A percentile compares a stretch with the other conserved stretches of the same genome.
Evolutionary conservation across 2,113 vertebrate genomes (phyloP).

Genomic region (Clarias gariepinus): DNA sequence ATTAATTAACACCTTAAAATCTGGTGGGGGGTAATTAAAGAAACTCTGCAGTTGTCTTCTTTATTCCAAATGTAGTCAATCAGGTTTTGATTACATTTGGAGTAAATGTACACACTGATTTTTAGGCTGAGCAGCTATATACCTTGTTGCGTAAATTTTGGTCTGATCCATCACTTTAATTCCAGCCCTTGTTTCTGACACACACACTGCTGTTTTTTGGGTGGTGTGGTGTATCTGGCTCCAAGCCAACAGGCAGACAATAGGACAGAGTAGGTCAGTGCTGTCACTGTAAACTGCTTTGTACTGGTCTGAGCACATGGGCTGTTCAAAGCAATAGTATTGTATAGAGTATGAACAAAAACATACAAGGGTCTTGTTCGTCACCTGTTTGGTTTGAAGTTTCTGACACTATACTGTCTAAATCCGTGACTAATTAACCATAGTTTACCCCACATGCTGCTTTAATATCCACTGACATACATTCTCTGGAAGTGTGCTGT

Average conservation of each 20-base stretch:
- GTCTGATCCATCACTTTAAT: background rate
- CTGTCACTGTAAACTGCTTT: conserved; percentile 1
- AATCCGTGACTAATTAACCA: background rate
- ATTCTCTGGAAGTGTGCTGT: background rate
- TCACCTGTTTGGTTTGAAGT: background rate
- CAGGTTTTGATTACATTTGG: background rate
- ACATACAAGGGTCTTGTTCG: background rate
- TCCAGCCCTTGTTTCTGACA: background rate
- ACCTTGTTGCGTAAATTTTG: background rate
- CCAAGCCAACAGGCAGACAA: conserved; percentile 5
- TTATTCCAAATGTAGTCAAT: background rate
- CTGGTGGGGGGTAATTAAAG: background rate
- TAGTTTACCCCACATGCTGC: background rate
- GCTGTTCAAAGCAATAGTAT: background rate
- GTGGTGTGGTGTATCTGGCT: conserved; percentile 25
- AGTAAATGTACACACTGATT: background rate
- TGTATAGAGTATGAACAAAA: background rate
- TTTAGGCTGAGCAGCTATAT: background rate
- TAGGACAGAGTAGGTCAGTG: background rate
- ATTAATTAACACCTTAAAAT: conserved; percentile 38
- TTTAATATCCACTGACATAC: background rate
- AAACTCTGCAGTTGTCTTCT: background rate
- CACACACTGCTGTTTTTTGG: background rate
- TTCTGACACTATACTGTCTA: background rate
- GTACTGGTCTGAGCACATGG: background rate